Evolutionary conservation across 2,888 invertebrate genomes (phyloP).

Genomic region (Tetragonisca angustula): DNA sequence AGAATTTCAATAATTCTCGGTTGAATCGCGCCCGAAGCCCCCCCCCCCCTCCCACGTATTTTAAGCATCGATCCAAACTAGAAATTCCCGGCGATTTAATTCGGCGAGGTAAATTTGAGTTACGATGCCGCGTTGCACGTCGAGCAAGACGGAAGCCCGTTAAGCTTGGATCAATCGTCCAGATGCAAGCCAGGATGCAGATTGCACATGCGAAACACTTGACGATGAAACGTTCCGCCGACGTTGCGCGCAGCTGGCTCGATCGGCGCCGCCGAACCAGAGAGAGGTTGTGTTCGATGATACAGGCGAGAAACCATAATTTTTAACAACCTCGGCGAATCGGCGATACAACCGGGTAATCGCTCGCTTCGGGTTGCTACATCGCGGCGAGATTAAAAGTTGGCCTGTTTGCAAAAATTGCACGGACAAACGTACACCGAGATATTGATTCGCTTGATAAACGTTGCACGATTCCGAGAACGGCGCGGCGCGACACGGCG

Average conservation of each 20-base stretch:
- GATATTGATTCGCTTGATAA: slow-evolving; percentile 14
- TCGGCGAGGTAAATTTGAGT: not conserved
- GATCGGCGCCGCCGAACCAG: not conserved
- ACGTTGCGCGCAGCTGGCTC: not conserved
- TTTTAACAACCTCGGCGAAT: slow-evolving; percentile 22
- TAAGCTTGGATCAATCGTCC: not conserved
- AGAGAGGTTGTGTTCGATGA: not conserved
- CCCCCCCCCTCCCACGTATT: not conserved
- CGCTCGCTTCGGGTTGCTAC: no score
- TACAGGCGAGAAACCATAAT: slow-evolving; percentile 6
- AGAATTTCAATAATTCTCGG: not conserved
- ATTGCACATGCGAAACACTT: not conserved
- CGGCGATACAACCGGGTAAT: not conserved
- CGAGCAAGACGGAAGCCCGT: not conserved
- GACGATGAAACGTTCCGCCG: not conserved
- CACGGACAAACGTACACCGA: slow-evolving; percentile 7
- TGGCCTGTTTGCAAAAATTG: slow-evolving; percentile 6
- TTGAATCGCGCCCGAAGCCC: no score
- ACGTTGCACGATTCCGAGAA: not conserved
- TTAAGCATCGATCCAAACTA: not conserved
- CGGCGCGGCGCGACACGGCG: not conserved
- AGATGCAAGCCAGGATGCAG: not conserved
- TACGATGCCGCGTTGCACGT: not conserved
- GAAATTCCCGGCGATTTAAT: not conserved
- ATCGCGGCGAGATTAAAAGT: slow-evolving; percentile 14